A percentile compares a stretch with the other conserved stretches of the same genome.
Evolutionary conservation across 2,113 vertebrate genomes (phyloP).

Genomic region (Oreocharis arfaki): DNA sequence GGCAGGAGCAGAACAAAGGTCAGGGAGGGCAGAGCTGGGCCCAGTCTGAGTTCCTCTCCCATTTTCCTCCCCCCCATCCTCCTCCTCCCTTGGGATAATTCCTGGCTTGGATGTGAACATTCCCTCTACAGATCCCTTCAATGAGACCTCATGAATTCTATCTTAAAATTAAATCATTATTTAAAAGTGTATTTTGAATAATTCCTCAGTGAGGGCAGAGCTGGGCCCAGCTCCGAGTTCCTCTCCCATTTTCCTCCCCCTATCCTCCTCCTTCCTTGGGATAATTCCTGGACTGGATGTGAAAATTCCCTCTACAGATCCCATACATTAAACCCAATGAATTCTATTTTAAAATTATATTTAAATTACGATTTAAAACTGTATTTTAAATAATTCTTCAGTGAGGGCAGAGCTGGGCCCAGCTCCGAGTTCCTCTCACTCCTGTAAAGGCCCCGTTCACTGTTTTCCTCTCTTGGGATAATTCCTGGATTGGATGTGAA

Average conservation of each 20-base stretch:
- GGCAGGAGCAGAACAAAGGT: neutral
- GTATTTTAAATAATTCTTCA: neutral
- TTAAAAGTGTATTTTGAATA: neutral
- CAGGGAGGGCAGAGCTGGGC: neutral
- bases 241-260: neutral
- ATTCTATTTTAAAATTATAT: neutral
- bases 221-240: neutral
- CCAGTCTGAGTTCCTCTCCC: neutral
- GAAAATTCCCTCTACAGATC: neutral
- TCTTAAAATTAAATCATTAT: neutral
- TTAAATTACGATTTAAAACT: neutral
- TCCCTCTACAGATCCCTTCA: neutral
- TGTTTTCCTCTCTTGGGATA: no score
- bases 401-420: neutral
- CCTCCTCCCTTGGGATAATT: neutral
- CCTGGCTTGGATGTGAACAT: neutral
- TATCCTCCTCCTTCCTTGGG: neutral
- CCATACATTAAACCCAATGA: neutral
- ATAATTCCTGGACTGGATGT: neutral
- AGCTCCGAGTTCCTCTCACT: neutral
- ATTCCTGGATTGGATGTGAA: neutral
- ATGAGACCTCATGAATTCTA: neutral
- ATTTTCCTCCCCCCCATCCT: neutral
- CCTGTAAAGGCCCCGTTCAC: neutral
- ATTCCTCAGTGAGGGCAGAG: neutral